phyloP scores from a whole-genome alignment of 2,888 invertebrate genomes.

The Ethmia dodecea region DNA sequence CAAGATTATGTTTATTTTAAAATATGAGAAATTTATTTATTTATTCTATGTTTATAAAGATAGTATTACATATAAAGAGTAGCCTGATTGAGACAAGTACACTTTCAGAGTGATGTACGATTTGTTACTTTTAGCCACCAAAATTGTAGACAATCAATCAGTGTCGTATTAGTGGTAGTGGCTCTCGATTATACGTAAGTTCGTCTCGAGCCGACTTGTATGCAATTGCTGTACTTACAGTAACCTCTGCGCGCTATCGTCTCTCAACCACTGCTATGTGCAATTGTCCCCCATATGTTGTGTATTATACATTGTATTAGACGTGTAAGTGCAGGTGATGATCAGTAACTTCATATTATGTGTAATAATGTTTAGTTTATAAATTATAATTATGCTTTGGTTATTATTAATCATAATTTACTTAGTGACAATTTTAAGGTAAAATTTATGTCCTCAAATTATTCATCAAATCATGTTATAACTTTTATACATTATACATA shows the following conservation, averaged over 20 bases:
- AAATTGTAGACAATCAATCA: not conserved
- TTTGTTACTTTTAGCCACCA: no score
- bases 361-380: conserved; percentile 71
- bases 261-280: conserved; percentile 61
- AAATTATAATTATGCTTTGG: conserved; percentile 62
- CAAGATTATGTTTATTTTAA: conserved; percentile 56
- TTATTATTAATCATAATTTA: conserved; percentile 73
- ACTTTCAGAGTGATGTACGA: conserved; percentile 31
- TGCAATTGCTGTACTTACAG: conserved; percentile 53
- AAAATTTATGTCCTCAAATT: conserved; percentile 51
- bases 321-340: conserved; percentile 45
- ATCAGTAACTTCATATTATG: conserved; percentile 57
- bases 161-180: not conserved
- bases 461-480: conserved; percentile 64
- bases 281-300: conserved; percentile 58
- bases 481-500: conserved; percentile 54
- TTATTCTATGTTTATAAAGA: conserved; percentile 44
- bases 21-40: conserved; percentile 57
- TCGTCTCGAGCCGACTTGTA: no score
- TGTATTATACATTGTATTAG: conserved; percentile 72
- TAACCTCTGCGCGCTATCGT: conserved; percentile 49
- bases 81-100: conserved; percentile 40
- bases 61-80: conserved; percentile 56
- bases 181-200: not conserved
- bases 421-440: conserved; percentile 64